A percentile compares a stretch with the other conserved stretches of the same genome.
Conservation (phyloP, 2,113 vertebrate genomes). For the Rhinolophus sinicus region DNA sequence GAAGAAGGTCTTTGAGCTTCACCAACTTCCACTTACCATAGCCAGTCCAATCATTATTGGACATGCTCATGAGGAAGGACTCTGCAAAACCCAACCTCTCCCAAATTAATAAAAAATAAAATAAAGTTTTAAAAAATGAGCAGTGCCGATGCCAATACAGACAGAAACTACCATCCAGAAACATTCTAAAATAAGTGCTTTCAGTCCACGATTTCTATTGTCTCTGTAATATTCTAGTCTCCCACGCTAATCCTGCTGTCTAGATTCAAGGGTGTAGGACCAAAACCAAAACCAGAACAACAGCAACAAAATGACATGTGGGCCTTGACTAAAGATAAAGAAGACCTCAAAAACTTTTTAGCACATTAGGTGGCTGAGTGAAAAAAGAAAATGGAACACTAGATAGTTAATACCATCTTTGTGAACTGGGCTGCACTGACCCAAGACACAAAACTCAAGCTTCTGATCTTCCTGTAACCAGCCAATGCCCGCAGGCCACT, state of each 20-base stretch:
- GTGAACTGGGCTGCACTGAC: neutral
- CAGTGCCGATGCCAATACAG: neutral
- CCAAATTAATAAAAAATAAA: neutral
- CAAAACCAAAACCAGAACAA: neutral
- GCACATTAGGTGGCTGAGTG: neutral
- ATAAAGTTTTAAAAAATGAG: neutral
- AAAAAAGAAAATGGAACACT: neutral
- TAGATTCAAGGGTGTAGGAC: neutral
- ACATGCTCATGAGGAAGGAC: neutral
- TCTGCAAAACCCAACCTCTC: conserved; percentile 3
- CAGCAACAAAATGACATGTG: neutral
- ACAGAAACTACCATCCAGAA: neutral
- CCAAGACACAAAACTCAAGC: neutral
- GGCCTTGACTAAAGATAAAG: neutral
- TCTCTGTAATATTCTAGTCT: neutral
- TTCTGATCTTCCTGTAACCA: neutral
- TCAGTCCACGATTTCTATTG: neutral
- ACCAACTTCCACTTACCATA: neutral
- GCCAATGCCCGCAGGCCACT: neutral
- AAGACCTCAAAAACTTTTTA: neutral
- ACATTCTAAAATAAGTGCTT: neutral
- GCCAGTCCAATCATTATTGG: neutral
- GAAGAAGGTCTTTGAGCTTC: neutral
- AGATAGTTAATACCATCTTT: neutral
- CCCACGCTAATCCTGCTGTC: neutral